Evolutionary conservation across 2,113 vertebrate species (phyloP), one percentile per base, ranked within the genome.

Genomic region (Sander vitreus): DNA sequence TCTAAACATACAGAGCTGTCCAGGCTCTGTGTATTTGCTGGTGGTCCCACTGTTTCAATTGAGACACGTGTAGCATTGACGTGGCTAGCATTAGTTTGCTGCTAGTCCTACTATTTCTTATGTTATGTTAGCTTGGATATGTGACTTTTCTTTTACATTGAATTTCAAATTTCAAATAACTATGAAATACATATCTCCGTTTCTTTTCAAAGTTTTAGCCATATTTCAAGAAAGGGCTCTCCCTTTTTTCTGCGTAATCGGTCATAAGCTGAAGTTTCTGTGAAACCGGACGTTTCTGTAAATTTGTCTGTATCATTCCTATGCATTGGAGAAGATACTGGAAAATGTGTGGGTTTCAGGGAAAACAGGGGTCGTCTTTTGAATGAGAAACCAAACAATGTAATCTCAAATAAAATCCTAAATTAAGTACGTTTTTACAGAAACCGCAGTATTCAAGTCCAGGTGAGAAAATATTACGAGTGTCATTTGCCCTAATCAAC

Each of bases 311-410:
- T 62, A 65, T 43, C 36, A 14, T 45, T 68, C 11, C 4, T 10
- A 14, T 16, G 6, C 16, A 43, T 7, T 53, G 21, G 39, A 76
- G 36, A 13, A 23, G 7, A 55, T 11, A 12, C 10, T 8, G 6
- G 47, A 8, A 19, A 68, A 73, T 39, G 9, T 9, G 18, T 36
- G 11, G 21, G 33, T 2, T 74, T 69, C 18, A 64, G 18, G 18
- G 39, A 2, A 81, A 65, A 53, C 23, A 47, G n/a, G 11, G 15
- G 33, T 27, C 55, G 23, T 65, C 27, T 76, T 45, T 27, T 65
- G 1, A 76, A 76, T 60, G 60, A 45, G 6, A 19, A 39, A 60
- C 48, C 16, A 76, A 69, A 85, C 65, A 75, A 48, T 12, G 15
- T 68, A 59, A 66, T 51, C 23, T 2, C 0, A 6, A 6, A 53